Base-by-base conservation (phyloP, 2,113 vertebrate species). In the Desmodus rotundus region DNA sequence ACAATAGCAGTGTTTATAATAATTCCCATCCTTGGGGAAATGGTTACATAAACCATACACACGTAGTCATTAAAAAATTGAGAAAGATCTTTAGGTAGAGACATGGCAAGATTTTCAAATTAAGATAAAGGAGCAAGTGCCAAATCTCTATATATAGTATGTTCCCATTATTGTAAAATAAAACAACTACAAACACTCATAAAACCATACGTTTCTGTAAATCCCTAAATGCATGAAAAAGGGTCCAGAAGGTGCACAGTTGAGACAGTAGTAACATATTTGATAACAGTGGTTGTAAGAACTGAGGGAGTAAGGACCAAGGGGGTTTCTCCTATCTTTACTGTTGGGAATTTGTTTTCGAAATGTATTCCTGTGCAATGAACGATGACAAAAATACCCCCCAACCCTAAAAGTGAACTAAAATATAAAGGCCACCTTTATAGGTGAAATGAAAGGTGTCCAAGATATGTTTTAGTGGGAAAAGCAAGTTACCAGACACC, bases 311-410 rank as follows among this genome's bases (percentile, higher is more conserved):
- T 58, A 3, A 87, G 26, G 9, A 76, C 54, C 65, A 89, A 87
- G n/a, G 41, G 20, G 12, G 43, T 65, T 73, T 87, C 73, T 26
- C 54, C 73, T 56, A 91, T 36, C 45, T 84, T 22, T 50, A 54
- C 52, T 87, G 36, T 41, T 72, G 83, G 73, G 82, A 92, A 94
- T 89, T 38, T 86, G 68, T 89, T 92, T 92, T 72, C 88, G 84
- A 78, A 68, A 89, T 58, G 17, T 74, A 93, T 85, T 85, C 52
- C 63, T 56, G 43, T 38, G 7, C 41, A 80, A 3, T 52, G 72
- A 88, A 84, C 68, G 50, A 80, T 36, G 47, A 78, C 31, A 33
- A 65, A 93, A 65, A 92, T 72, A 68, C 2, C 58, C 10, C 63
- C 81, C 76, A 50, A 19, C 26, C 77, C 20, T 80, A 88, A 80